A percentile compares a stretch with the other conserved stretches of the same genome.
Conservation (phyloP, 23 tunicate genomes). For the Corella eumyota region DNA sequence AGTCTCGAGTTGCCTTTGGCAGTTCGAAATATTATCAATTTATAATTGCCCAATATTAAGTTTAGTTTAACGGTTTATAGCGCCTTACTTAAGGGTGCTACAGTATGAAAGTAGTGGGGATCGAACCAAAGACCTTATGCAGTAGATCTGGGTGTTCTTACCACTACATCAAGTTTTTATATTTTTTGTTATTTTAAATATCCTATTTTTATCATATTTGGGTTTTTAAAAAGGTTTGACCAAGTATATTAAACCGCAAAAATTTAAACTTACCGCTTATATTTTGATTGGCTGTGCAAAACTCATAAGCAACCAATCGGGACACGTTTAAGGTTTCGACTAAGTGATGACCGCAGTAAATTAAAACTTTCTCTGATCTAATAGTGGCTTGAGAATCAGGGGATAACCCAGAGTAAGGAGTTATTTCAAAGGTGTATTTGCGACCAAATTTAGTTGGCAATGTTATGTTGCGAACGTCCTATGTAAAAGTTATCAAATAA, state of each 20-base stretch:
- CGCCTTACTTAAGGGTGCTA: too few relatives aligned
- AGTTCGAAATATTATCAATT: too few relatives aligned
- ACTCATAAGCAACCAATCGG: constrained; percentile 9
- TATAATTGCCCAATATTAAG: too few relatives aligned
- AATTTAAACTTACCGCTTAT: constrained; percentile 20
- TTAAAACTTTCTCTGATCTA: background rate
- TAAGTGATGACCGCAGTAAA: constrained; percentile 38
- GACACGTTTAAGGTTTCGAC: constrained; percentile 12
- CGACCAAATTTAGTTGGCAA: constrained; percentile 14
- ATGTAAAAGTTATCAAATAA: background rate
- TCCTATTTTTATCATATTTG: too few relatives aligned
- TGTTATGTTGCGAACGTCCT: constrained; percentile 7
- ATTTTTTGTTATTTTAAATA: too few relatives aligned
- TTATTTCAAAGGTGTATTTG: constrained; percentile 8
- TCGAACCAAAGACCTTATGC: too few relatives aligned
- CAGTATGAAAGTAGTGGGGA: too few relatives aligned
- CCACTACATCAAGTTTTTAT: too few relatives aligned
- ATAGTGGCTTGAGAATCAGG: background rate
- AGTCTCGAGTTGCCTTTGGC: too few relatives aligned
- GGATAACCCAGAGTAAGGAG: constrained; percentile 9
- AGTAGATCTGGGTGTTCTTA: too few relatives aligned
- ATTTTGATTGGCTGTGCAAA: constrained; percentile 14
- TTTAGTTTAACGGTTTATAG: too few relatives aligned
- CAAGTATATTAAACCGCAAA: background rate
- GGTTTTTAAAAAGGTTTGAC: too few relatives aligned